Evolutionary conservation across 1,140 invertebrate genomes (phyloP), one percentile per base, ranked within the genome.

Genomic region (Heliconius eleuchia): DNA sequence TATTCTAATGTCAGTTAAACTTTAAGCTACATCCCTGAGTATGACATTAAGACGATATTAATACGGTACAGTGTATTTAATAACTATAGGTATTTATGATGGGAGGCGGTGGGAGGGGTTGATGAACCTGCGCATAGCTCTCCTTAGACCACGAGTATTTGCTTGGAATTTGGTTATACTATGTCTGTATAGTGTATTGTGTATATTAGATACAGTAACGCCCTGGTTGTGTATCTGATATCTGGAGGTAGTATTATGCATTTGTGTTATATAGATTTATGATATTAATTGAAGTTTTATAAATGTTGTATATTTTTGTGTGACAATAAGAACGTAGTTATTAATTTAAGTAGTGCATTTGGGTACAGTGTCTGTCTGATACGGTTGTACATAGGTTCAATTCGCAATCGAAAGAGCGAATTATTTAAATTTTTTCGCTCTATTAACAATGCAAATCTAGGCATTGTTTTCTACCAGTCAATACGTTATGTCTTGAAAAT

Each of bases 91-190:
- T 81, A 81, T 78, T 81, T 80, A 83, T 83, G 73, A 76, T 70
- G 66, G 83, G 72, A 78, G 76, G 80, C 71, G 77, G 73, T 71
- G 71, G 79, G 81, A 66, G 82, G 76, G 89, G 87, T 90, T 91
- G 91, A 92, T 91, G 91, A 92, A 92, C 90, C 86, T 85, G 88
- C 87, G 84, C 82, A 84, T 27, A 73, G 74, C 76, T 76, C 34
- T 27, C 16, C 71, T 77, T n/a, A 72, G 66, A 19, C 34, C 23
- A 66, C 60, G 60, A 60, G n/a, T 71, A 77, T 77, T 77, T 77
- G 60, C 70, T 77, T 75, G 46, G 30, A 34, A 76, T 76, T 46
- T 76, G 75, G 75, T 52, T 77, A 72, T 77, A 16, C 3, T 27
- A 30, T 66, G 23, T 8, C 60, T 23, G 55, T 57, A 55, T 55